Evolutionary conservation across 2,797 vertebrate species (phyloP), one percentile per base, ranked within the genome.

Genomic region (Vireo griseus): DNA sequence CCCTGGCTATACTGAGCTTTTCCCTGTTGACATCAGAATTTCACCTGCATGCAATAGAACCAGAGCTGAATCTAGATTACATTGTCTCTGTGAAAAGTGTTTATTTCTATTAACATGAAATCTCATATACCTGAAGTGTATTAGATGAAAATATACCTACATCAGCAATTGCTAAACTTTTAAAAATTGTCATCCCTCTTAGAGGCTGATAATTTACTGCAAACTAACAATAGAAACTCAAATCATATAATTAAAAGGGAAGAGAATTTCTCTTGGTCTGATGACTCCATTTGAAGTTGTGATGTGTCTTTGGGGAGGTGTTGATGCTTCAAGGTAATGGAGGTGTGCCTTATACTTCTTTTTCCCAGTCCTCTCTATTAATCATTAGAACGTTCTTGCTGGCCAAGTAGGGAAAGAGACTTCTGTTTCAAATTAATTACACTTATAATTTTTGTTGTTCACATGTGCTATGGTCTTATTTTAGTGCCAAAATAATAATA

Each of bases 391-490:
- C 62, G 26, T 20, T 77, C 5, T 40, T 55, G 37, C 19, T 76
- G 44, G 13, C 4, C 22, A 5, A 48, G 45, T 63, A 72, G 20
- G n/a, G 40, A 66, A 84, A 78, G 9, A 71, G 4, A 16, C 3
- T 68, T 78, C n/a, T 54, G 25, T 26, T 81, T 85, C 17, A 14
- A 42, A 29, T 48, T 47, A 48, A 66, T 79, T 79, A 35, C 51
- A 20, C 6, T 39, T 69, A 39, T 1, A 13, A 7, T 11, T 52
- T 92, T 51, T 52, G 16, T 35, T 88, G 26, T 47, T 88, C 18
- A 9, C 24, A 10, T 18, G 7, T 93, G 40, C 82, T 95, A 55
- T 97, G 94, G 75, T 88, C 90, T 84, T 96, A 71, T 71, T 89
- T 29, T 92, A 63, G 77, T 66, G 57, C 76, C 93, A 95, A 85